A percentile compares a stretch with the other conserved stretches of the same genome.
Conservation (phyloP, 2,113 vertebrate species). For the Naja naja region DNA sequence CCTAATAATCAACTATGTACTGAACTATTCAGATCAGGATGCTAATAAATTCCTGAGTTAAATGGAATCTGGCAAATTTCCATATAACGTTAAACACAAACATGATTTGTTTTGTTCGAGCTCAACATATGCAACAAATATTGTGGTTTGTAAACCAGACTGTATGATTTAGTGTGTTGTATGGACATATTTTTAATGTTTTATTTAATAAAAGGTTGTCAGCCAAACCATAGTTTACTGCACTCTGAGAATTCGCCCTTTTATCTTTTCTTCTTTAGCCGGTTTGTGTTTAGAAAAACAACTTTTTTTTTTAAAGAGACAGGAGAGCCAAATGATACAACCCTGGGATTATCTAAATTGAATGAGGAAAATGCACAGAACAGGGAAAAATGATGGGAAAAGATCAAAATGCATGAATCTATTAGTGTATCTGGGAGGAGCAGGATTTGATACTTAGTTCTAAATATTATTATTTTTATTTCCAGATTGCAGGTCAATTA, state of each 20-base stretch:
- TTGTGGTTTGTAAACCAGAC: neutral
- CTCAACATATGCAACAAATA: neutral
- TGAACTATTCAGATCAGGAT: neutral
- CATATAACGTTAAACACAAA: neutral
- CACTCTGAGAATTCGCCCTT: neutral
- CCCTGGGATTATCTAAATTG: neutral
- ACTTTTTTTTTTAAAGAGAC: neutral
- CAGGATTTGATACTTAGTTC: neutral
- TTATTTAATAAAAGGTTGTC: neutral
- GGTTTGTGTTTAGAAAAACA: neutral
- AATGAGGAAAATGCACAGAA: neutral
- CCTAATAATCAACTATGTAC: neutral
- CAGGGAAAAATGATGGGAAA: neutral
- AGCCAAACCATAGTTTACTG: neutral
- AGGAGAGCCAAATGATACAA: neutral
- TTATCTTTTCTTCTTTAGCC: neutral
- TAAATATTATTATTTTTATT: neutral
- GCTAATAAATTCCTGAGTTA: neutral
- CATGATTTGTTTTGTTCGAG: neutral
- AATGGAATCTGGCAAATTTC: neutral
- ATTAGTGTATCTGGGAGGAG: neutral
- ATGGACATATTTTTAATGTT: neutral
- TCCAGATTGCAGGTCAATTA: neutral
- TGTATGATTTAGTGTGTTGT: neutral
- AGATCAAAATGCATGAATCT: neutral